Base-by-base conservation (phyloP, 1,140 invertebrate genomes). In the Drosophila ananassae region DNA sequence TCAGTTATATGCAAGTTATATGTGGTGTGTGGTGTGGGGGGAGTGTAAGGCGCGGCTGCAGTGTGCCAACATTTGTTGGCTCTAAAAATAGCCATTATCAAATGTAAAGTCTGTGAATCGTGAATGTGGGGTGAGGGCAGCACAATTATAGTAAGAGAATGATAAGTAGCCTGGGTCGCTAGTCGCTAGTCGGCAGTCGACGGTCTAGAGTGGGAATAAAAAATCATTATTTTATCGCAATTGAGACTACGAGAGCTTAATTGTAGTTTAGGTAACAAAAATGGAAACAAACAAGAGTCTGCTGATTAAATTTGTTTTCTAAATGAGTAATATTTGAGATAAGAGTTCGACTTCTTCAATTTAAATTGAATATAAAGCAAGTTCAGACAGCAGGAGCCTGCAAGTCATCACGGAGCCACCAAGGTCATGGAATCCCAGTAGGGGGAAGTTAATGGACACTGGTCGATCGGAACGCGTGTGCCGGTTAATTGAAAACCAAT, bases 401-500 rank as follows among this genome's bases (percentile, higher is more conserved):
- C 22, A 50, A 39, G n/a, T 9, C 28, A n/a, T 37, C 39, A 30
- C 24, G 24, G n/a, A n/a, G 17, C 17, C 21, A 60, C 25, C 56
- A 58, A 68, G 78, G 67, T 73, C 48, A 78, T n/a, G 64, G 41
- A 58, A 46, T 24, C 22, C 76, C 46, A 68, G 59, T 2, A 22
- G n/a, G 28, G 41, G 32, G 47, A 22, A 7, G 68, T 1, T 24
- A 12, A 21, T 28, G 32, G 52, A 24, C n/a, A 30, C 12, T 41
- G 47, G 22, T 44, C 47, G 71, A 59, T 72, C 47, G 48, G 41
- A 48, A 46, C 30, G 79, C 80, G 66, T 52, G 80, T 84, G 76
- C 64, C 66, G 51, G 66, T 83, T 83, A 84, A 83, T 83, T 83
- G 80, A 84, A 83, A 84, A 79, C 64, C 80, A 83, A 83, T 83